Conservation (phyloP, 2,888 invertebrate species). For the Apamea anceps region DNA sequence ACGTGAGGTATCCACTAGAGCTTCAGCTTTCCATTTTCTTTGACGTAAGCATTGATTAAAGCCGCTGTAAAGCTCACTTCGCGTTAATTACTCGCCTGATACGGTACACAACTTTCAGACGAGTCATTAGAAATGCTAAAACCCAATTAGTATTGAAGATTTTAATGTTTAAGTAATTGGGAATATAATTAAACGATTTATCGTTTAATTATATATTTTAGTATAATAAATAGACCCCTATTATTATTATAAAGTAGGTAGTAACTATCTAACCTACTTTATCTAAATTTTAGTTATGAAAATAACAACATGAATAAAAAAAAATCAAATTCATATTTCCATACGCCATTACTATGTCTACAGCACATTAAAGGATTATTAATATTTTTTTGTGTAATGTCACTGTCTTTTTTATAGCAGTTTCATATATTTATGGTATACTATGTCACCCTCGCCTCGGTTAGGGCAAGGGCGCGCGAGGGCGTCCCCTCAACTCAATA, state of each 20-base stretch:
- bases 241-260: not conserved
- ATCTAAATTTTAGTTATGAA: not conserved
- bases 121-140: conserved; percentile 36
- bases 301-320: not conserved
- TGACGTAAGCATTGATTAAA: conserved; percentile 43
- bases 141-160: conserved; percentile 31
- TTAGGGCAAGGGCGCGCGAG: conserved; percentile 58
- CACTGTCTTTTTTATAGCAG: conserved; percentile 33
- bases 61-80: conserved; percentile 42
- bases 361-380: conserved; percentile 22
- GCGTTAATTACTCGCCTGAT: conserved; percentile 38
- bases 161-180: conserved; percentile 13
- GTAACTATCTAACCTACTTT: not conserved
- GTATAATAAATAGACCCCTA: not conserved
- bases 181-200: not conserved
- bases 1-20: conserved; percentile 36
- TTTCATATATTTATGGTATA: conserved; percentile 19
- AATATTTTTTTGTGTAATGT: conserved; percentile 5
- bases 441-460: conserved; percentile 40
- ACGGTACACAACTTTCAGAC: conserved; percentile 42
- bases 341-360: conserved; percentile 4
- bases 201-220: not conserved
- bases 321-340: conserved; percentile 13
- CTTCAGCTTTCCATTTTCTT: conserved; percentile 57
- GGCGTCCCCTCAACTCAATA: conserved; percentile 57